Base-by-base conservation (phyloP, 2,113 vertebrate species). In the Lynx canadensis region DNA sequence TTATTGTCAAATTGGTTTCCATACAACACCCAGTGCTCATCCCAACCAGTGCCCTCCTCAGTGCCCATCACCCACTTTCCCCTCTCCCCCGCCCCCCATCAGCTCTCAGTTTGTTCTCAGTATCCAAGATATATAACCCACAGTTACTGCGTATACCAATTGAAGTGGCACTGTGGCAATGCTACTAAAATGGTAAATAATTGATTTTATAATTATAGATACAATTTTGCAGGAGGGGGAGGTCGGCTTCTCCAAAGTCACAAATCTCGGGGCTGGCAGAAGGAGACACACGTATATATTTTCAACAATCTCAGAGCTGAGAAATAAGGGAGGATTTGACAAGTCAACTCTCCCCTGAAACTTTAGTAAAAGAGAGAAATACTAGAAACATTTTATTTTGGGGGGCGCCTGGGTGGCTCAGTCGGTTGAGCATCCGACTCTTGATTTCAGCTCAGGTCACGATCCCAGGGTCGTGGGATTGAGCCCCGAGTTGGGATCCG, bases 161-260 rank as follows among this genome's bases (percentile, higher is more conserved):
- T 36, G 23, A 89, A 95, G 87, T 31, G 29, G 33, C 27, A 79
- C 27, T 94, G 78, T 92, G 41, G 25, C 4, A 79, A 71, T 71
- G 25, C 29, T 55, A 71, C 55, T 63, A 66, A 84, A 84, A 55
- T 74, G 29, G 63, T 74, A 79, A 94, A 76, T 89, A 57, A 83
- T 65, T 69, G 76, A 91, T 33, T 96, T 96, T 74, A 74, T 82
- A 86, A 89, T 78, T 93, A 55, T 73, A 82, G 4, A 63, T 73
- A 45, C 50, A 84, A 55, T 48, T 95, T 92, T 89, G 13, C 69
- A 55, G 93, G 11, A 87, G 25, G 12, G 10, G 6, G 41, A 60
- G 4, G 3, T 31, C 15, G n/a, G 7, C 33, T 8, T 95, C 38
- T 41, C 21, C 80, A 68, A 84, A 52, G 10, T 81, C 78, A 31